These are phyloP conservation scores for Helarctos malayanus DNA, from an alignment of 2,797 vertebrate genomes.

Conservation along the genomic window DNA sequence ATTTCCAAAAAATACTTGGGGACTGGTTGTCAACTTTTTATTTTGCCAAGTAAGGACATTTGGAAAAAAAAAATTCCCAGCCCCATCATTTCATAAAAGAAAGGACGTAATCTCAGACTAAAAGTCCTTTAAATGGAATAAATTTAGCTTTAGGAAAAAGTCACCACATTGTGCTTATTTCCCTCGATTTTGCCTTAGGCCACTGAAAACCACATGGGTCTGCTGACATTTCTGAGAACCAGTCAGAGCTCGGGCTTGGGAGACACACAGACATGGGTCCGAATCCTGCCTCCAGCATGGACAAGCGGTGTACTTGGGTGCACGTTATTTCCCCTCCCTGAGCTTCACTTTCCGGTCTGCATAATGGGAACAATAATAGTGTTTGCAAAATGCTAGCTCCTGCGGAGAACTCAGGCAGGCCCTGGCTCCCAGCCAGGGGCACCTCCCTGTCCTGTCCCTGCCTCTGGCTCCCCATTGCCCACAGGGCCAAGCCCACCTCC, in stretches of 20 bases:
- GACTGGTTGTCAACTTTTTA: conserved; percentile 66
- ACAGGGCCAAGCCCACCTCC: not conserved
- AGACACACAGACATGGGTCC: not conserved
- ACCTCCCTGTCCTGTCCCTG: not conserved
- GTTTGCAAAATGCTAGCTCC: not conserved
- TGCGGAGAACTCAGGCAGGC: not conserved
- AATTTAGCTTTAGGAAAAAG: conserved; percentile 63
- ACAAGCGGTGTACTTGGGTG: not conserved
- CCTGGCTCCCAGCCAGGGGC: not conserved
- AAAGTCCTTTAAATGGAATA: conserved; percentile 73
- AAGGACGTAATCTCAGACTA: conserved; percentile 68
- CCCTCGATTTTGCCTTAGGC: conserved; percentile 59
- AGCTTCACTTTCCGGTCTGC: not conserved
- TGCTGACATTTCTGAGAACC: not conserved
- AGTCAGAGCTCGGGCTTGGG: not conserved
- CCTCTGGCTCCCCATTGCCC: not conserved
- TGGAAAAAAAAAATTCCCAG: conserved; percentile 43
- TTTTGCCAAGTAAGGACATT: conserved; percentile 80
- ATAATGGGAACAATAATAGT: not conserved
- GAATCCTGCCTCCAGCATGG: not conserved
- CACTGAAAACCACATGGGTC: not conserved
- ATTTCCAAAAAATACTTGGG: conserved; percentile 67
- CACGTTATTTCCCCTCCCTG: not conserved
- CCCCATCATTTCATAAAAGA: conserved; percentile 71
- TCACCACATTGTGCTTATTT: conserved; percentile 51